A percentile compares a stretch with the other conserved stretches of the same genome.
Conservation (phyloP, 37 sponge, comb jelly and placozoan genomes). For the Spongilla lacustris region DNA sequence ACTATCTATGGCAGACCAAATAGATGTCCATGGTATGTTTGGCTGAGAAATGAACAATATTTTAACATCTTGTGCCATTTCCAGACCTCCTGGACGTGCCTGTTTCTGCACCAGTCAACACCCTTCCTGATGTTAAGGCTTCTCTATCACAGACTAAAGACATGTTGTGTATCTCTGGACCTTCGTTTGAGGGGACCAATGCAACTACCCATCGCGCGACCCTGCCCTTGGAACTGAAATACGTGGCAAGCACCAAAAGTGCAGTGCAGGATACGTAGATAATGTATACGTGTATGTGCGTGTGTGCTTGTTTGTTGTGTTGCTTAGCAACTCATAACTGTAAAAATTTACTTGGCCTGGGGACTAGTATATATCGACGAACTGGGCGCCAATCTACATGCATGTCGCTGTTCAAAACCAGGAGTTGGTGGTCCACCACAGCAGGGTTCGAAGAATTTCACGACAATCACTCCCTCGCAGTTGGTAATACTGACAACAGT, state of each 20-base stretch:
- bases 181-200: neutral
- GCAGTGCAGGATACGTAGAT: neutral
- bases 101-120: neutral
- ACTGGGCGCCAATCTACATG: neutral
- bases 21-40: neutral
- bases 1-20: constrained; percentile 16
- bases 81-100: neutral
- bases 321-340: neutral
- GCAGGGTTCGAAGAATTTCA: constrained; percentile 84
- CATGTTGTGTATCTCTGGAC: neutral
- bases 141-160: neutral
- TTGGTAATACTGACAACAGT: constrained; percentile 69
- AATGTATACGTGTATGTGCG: neutral
- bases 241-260: neutral
- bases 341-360: too few relatives aligned
- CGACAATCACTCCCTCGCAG: constrained; percentile 66
- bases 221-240: neutral
- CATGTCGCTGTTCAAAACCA: constrained; percentile 91
- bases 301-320: neutral
- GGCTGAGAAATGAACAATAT: neutral
- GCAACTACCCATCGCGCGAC: neutral
- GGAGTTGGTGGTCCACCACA: constrained; percentile 85
- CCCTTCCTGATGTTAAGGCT: neutral
- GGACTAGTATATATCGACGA: too few relatives aligned
- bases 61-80: neutral